phyloP scores from a whole-genome alignment of 2,888 invertebrate genomes.

The Pristionchus mayeri region DNA sequence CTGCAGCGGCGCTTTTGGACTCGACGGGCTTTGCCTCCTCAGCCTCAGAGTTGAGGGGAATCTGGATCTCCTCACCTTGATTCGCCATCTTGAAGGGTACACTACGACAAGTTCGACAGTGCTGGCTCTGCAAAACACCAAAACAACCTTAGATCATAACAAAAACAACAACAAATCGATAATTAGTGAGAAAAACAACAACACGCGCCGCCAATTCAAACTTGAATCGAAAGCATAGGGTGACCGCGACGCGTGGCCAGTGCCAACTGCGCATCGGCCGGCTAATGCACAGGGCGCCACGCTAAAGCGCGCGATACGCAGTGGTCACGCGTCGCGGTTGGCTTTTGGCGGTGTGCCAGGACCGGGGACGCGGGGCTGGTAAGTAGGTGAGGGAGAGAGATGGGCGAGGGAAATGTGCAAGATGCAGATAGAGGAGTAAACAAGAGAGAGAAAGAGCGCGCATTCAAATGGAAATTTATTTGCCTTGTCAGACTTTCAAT shows the following conservation, averaged over 20 bases:
- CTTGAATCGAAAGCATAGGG: conserved; percentile 40
- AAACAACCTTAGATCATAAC: background rate
- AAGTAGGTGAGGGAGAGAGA: background rate
- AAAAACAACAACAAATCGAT: background rate
- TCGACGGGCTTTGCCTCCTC: conserved; percentile 41
- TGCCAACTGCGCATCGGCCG: conserved; percentile 38
- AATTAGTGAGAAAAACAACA: conserved; percentile 24
- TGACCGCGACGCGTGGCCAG: conserved; percentile 33
- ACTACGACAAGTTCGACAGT: conserved; percentile 21
- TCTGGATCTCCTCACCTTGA: conserved; percentile 36
- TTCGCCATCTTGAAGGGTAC: conserved; percentile 23
- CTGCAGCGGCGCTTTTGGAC: conserved; percentile 38
- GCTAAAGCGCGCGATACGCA: conserved; percentile 41
- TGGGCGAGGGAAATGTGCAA: no score
- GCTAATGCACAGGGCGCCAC: background rate
- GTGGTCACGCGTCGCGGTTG: conserved; percentile 29
- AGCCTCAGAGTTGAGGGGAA: conserved; percentile 31
- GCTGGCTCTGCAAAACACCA: background rate
- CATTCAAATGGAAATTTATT: no score
- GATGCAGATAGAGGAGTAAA: no score
- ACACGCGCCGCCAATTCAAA: conserved; percentile 1
- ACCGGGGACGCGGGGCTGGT: background rate
- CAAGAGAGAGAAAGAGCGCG: no score
- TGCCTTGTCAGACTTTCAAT: no score
- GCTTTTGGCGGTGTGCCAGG: background rate